Evolutionary conservation across 2,888 invertebrate species (phyloP).

Genomic region (Papilio elwesi): DNA sequence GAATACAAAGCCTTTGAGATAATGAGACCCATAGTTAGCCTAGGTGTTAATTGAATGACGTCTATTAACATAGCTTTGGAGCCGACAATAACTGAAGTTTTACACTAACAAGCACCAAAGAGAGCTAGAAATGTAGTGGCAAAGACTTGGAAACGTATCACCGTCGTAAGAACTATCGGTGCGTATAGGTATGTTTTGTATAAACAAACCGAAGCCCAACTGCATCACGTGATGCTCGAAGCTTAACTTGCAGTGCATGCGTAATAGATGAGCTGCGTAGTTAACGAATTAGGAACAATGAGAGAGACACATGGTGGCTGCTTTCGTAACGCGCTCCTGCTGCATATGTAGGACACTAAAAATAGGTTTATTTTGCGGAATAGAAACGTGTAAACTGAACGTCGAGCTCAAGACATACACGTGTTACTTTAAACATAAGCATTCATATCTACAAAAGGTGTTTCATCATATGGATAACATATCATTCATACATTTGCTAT

Average conservation of each 20-base stretch:
- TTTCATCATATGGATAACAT: conserved; percentile 7
- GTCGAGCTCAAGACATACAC: conserved; percentile 28
- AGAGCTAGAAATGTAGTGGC: no score
- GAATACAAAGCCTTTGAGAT: neutral
- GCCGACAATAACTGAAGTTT: no score
- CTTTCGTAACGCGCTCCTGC: conserved; percentile 40
- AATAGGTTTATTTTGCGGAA: conserved; percentile 43
- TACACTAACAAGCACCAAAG: no score
- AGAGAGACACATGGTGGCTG: conserved; percentile 37
- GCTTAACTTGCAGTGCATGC: neutral
- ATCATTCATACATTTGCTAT: neutral
- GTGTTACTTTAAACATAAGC: conserved; percentile 32
- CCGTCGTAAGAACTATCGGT: no score
- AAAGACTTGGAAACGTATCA: no score
- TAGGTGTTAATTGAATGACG: no score
- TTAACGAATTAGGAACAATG: conserved; percentile 42
- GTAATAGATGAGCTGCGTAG: conserved; percentile 32
- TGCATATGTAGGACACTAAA: conserved; percentile 38
- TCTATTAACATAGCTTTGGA: no score
- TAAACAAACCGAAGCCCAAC: neutral
- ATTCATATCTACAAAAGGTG: conserved; percentile 12
- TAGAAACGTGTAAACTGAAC: conserved; percentile 30
- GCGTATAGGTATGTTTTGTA: neutral
- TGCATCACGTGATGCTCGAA: neutral
- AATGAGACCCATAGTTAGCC: no score